These are phyloP conservation scores for Columbina picui DNA, from an alignment of 2,113 vertebrate species.

Conservation along the genomic window DNA sequence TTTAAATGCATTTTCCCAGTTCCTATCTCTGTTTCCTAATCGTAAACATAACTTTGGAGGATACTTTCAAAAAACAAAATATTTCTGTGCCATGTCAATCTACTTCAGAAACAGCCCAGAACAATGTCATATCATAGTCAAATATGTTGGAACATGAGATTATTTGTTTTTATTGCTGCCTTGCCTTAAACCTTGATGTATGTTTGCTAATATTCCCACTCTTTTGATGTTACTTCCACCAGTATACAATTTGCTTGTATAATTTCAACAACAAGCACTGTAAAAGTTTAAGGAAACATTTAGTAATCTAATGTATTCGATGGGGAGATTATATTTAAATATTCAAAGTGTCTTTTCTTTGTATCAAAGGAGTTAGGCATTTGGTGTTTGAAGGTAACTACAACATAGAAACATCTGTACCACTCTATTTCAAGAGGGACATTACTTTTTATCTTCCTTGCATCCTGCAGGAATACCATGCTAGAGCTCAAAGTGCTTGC, in stretches of 20 bases:
- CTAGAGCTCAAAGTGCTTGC: constrained; percentile 22
- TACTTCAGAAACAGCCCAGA: background rate
- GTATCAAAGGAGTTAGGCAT: constrained; percentile 63
- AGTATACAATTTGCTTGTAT: background rate
- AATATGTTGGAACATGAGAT: background rate
- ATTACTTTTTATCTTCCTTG: constrained; percentile 73
- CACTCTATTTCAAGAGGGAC: constrained; percentile 72
- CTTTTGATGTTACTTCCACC: background rate
- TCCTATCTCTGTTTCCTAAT: background rate
- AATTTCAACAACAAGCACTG: constrained; percentile 34
- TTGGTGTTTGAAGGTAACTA: constrained; percentile 68
- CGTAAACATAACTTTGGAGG: background rate
- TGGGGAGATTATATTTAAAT: constrained; percentile 56
- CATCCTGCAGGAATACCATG: constrained; percentile 56
- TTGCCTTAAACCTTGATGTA: too few species aligned
- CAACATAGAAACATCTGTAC: constrained; percentile 69
- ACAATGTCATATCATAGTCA: background rate
- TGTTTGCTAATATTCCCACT: background rate
- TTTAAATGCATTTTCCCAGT: background rate
- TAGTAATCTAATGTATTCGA: constrained; percentile 13
- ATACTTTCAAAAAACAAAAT: background rate
- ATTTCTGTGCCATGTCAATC: background rate
- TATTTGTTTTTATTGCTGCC: too few species aligned
- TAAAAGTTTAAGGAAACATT: constrained; percentile 55
- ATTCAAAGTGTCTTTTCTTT: constrained; percentile 34